Percentiles rank a stretch among this genome's conserved stretches.
Conservation (phyloP, 2,797 vertebrate species). For the Acropternis orthonyx region DNA sequence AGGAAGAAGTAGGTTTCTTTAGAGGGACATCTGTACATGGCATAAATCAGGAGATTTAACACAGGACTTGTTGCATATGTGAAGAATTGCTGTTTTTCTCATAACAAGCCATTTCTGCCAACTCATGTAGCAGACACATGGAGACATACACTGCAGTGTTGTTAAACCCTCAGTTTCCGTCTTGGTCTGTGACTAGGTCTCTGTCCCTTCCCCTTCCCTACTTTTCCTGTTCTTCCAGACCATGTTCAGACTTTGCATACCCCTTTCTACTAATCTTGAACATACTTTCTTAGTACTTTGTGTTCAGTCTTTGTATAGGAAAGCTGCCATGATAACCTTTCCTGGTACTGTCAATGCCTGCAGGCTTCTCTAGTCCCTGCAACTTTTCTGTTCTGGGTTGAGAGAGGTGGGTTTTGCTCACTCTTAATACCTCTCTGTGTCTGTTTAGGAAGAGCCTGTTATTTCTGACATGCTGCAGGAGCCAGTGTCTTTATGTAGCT, state of each 20-base stretch:
- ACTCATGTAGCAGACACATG: rapidly evolving
- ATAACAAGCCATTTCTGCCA: neutral
- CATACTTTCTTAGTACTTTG: neutral
- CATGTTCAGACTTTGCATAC: neutral
- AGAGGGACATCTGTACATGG: neutral
- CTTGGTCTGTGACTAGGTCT: neutral
- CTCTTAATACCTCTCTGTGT: neutral
- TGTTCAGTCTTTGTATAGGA: neutral
- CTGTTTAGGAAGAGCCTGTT: neutral
- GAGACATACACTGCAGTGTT: rapidly evolving
- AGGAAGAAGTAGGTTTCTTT: neutral
- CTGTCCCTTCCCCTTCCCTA: neutral
- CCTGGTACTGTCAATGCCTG: neutral
- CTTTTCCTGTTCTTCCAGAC: neutral
- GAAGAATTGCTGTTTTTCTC: neutral
- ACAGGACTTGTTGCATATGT: neutral
- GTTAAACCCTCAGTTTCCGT: neutral
- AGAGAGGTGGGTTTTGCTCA: neutral
- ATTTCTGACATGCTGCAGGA: neutral
- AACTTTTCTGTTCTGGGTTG: neutral
- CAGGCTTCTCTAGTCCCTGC: neutral
- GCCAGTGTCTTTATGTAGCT: neutral
- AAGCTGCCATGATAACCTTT: neutral
- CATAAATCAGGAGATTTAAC: neutral
- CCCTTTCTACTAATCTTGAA: neutral